Evolutionary conservation across 2,888 invertebrate genomes (phyloP).

Genomic region (Melanchra persicariae): DNA sequence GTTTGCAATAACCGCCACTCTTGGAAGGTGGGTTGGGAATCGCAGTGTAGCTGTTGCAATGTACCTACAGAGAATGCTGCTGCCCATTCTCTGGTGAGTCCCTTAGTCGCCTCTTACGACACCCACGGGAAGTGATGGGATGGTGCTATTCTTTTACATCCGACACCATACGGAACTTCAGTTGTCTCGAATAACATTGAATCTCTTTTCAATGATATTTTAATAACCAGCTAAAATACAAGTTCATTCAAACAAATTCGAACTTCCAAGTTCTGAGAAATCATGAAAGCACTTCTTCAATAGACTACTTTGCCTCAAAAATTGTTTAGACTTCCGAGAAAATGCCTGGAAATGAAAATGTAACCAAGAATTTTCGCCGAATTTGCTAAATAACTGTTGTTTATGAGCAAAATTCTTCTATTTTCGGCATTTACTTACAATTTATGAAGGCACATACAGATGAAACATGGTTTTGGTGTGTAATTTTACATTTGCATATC

Average conservation of each 20-base stretch:
- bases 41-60: too few species aligned
- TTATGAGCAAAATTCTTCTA: slow-evolving; percentile 15
- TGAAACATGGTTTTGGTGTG: slow-evolving; percentile 21
- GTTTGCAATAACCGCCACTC: too few species aligned
- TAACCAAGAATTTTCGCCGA: not conserved
- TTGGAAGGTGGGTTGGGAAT: too few species aligned
- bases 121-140: too few species aligned
- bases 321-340: not conserved
- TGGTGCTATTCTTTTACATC: too few species aligned
- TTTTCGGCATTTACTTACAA: slow-evolving; percentile 19
- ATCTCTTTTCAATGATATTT: not conserved
- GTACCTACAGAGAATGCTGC: too few species aligned
- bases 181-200: not conserved
- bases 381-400: not conserved
- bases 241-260: not conserved
- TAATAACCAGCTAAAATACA: not conserved
- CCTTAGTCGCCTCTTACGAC: too few species aligned
- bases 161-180: too few species aligned
- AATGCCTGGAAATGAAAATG: slow-evolving; percentile 3
- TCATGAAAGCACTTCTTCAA: not conserved
- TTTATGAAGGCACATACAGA: slow-evolving; percentile 19
- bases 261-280: not conserved
- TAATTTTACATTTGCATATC: not conserved
- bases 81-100: too few species aligned
- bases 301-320: not conserved